These are phyloP conservation scores for Thalassaphorura encarpata DNA, from an alignment of 1,140 invertebrate genomes.

Conservation along the genomic window DNA sequence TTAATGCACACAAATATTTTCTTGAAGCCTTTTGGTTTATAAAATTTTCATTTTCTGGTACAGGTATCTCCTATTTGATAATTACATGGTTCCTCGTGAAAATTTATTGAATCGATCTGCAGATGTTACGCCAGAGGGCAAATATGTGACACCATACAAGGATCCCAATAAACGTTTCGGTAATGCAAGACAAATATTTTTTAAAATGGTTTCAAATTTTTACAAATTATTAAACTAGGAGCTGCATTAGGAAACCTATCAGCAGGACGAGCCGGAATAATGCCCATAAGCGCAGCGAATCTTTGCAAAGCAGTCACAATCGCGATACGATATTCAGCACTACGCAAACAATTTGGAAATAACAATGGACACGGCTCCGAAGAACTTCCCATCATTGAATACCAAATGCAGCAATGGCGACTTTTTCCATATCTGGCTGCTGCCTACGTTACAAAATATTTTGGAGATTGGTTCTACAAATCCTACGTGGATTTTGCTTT, in stretches of 20 bases:
- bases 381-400: conserved; percentile 50
- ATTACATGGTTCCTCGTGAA: conserved; percentile 44
- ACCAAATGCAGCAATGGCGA: conserved; percentile 52
- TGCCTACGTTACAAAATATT: conserved; percentile 42
- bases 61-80: conserved; percentile 45
- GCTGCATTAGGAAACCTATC: conserved; percentile 76
- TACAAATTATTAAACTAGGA: too few species aligned
- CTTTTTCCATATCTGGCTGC: conserved; percentile 48
- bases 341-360: conserved; percentile 47
- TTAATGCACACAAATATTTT: background rate
- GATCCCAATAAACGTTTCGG: conserved; percentile 41
- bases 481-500: conserved; percentile 43
- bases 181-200: too few species aligned
- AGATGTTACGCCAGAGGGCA: conserved; percentile 47
- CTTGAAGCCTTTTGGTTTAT: too few species aligned
- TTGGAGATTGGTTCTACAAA: conserved; percentile 40
- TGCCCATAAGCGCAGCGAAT: conserved; percentile 41
- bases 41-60: conserved; percentile 23
- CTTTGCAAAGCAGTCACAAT: conserved; percentile 44
- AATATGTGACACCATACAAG: conserved; percentile 44
- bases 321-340: conserved; percentile 48
- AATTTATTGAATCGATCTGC: conserved; percentile 48
- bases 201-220: too few species aligned
- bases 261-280: conserved; percentile 40
- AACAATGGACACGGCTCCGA: conserved; percentile 36